Evolutionary conservation across 2,113 vertebrate species (phyloP).

Genomic region (Grallaria varia): DNA sequence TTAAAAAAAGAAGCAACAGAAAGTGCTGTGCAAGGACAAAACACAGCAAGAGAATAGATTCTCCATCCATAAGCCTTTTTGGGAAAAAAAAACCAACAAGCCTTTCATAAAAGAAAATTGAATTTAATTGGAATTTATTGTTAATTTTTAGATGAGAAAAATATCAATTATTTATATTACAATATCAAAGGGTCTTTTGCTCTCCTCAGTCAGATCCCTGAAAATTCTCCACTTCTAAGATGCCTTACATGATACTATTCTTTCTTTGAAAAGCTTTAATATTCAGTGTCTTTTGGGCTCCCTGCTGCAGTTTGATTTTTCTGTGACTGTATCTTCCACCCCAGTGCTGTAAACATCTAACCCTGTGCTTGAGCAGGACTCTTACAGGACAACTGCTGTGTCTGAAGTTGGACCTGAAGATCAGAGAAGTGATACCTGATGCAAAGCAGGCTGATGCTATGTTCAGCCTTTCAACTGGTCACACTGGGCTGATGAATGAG

Average conservation of each 20-base stretch:
- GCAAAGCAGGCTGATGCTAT: neutral
- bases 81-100: neutral
- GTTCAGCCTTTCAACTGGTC: neutral
- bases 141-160: slow-evolving; percentile 31
- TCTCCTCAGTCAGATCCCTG: neutral
- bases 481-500: neutral
- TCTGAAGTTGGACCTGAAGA: neutral
- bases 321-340: neutral
- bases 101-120: neutral
- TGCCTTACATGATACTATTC: neutral
- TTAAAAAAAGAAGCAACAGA: neutral
- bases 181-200: slow-evolving; percentile 25
- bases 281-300: neutral
- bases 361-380: neutral
- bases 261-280: neutral
- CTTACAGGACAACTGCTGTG: neutral
- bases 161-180: slow-evolving; percentile 34
- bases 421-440: neutral
- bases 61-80: neutral
- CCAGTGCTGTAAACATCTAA: neutral
- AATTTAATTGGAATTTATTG: slow-evolving; percentile 24
- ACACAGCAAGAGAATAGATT: neutral
- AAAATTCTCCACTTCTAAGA: slow-evolving; percentile 5
- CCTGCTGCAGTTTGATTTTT: neutral
- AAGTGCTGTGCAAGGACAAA: neutral